Conservation (phyloP, 2,888 invertebrate genomes). For the Amphimallon solstitiale region DNA sequence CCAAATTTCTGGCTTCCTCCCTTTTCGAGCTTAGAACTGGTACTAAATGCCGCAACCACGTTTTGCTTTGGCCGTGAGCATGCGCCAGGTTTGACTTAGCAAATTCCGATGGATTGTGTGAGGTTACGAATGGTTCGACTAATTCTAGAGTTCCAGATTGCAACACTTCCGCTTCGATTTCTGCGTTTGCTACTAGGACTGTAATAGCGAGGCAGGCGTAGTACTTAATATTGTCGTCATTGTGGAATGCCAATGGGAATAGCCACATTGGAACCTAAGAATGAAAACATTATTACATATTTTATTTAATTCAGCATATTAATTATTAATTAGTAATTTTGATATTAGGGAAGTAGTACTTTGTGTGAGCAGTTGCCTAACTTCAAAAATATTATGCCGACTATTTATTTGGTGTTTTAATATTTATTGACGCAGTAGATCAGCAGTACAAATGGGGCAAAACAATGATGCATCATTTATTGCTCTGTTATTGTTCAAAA, state of each 20-base stretch:
- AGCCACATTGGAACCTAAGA: slow-evolving; percentile 83
- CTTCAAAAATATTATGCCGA: too few species aligned
- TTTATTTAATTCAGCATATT: too few species aligned
- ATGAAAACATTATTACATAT: neutral
- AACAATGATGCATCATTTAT: too few species aligned
- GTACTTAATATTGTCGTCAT: slow-evolving; percentile 97
- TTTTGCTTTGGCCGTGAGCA: slow-evolving; percentile 95
- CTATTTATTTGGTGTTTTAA: too few species aligned
- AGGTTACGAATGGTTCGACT: slow-evolving; percentile 95
- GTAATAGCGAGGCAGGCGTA: slow-evolving; percentile 98
- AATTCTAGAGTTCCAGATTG: slow-evolving; percentile 96
- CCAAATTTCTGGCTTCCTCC: slow-evolving; percentile 95
- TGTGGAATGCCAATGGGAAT: slow-evolving; percentile 95
- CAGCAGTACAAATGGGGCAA: too few species aligned
- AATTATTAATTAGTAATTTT: too few species aligned
- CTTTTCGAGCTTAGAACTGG: slow-evolving; percentile 94
- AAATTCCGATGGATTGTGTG: slow-evolving; percentile 95
- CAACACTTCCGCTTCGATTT: slow-evolving; percentile 95
- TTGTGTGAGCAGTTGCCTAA: too few species aligned
- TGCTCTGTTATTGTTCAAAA: too few species aligned
- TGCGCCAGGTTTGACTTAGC: slow-evolving; percentile 92
- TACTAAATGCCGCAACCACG: slow-evolving; percentile 92
- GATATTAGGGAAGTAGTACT: too few species aligned
- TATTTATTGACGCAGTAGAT: too few species aligned
- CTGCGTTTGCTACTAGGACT: slow-evolving; percentile 95